phyloP scores from a whole-genome alignment of 2,113 vertebrate genomes.

The Otus sunia region DNA sequence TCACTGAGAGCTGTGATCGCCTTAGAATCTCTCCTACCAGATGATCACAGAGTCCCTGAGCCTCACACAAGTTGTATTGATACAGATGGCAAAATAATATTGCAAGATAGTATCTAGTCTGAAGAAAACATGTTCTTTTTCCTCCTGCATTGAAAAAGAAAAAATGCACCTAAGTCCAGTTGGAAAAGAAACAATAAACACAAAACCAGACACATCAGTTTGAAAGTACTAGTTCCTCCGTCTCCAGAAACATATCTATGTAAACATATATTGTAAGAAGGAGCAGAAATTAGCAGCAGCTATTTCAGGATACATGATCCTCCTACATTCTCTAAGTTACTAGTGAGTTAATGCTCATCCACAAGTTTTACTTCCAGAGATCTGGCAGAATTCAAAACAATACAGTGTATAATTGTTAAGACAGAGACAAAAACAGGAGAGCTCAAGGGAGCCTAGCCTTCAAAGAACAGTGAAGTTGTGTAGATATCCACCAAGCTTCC shows the following conservation, averaged over 20 bases:
- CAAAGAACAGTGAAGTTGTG: not conserved
- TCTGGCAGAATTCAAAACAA: not conserved
- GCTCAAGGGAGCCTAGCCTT: not conserved
- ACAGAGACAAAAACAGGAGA: not conserved
- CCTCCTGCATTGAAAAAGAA: conserved; percentile 69
- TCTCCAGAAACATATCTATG: not conserved
- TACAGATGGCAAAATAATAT: conserved; percentile 88
- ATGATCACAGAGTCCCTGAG: conserved; percentile 89
- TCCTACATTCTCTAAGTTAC: not conserved
- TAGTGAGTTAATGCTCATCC: not conserved
- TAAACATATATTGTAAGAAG: not conserved
- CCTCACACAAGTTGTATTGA: conserved; percentile 85
- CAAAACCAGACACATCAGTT: not conserved
- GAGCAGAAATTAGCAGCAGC: not conserved
- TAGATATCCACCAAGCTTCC: not conserved
- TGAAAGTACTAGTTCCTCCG: not conserved
- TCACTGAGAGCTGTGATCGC: conserved; percentile 53
- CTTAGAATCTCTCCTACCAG: conserved; percentile 80
- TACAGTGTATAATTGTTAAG: not conserved
- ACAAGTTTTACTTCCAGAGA: not conserved
- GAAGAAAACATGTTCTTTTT: conserved; percentile 76
- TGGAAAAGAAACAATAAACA: not conserved
- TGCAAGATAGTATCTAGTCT: conserved; percentile 87
- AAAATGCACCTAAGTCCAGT: not conserved
- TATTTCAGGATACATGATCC: not conserved